These are phyloP conservation scores for Mamestra brassicae DNA, from an alignment of 2,888 invertebrate genomes.

Conservation along the genomic window DNA sequence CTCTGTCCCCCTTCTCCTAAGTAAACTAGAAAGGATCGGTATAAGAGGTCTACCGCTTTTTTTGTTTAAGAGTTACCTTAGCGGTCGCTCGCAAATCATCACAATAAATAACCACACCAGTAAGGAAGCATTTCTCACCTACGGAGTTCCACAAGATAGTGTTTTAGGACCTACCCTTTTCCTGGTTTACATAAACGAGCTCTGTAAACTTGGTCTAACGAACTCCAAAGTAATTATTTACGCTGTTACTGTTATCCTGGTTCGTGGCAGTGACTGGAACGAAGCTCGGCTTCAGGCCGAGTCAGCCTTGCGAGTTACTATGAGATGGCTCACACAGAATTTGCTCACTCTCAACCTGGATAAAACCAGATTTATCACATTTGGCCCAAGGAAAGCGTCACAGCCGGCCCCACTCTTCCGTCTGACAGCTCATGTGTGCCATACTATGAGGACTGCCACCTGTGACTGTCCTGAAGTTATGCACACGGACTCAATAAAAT, in stretches of 20 bases:
- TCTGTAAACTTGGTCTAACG: background rate
- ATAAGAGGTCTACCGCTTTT: no score
- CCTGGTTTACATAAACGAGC: background rate
- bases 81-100: background rate
- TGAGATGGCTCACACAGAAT: background rate
- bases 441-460: no score
- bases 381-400: no score
- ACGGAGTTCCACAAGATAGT: background rate
- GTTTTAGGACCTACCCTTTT: slow-evolving; percentile 4
- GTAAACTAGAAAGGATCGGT: no score
- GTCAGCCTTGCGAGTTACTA: background rate
- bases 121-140: background rate
- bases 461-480: no score
- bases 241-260: background rate
- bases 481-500: no score
- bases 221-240: background rate
- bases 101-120: background rate
- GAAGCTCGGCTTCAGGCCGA: background rate
- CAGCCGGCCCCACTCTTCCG: no score
- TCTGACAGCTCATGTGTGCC: no score
- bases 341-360: background rate
- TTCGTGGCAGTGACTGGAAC: background rate
- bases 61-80: background rate
- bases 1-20: no score
- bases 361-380: background rate